These are phyloP conservation scores for Gasterosteus aculeatus DNA, from an alignment of 2,113 vertebrate species.

Conservation along the genomic window DNA sequence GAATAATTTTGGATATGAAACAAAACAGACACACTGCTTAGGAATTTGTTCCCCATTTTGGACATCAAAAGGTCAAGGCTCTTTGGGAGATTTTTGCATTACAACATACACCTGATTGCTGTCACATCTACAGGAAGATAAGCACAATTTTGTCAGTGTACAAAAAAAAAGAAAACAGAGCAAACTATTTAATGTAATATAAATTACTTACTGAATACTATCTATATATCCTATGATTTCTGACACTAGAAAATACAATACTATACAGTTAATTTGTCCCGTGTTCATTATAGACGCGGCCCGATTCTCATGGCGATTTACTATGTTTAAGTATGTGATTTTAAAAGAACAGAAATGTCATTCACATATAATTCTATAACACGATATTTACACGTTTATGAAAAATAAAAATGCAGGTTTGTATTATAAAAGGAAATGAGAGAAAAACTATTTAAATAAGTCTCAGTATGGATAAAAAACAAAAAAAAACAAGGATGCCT, in stretches of 20 bases:
- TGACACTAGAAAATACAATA: slow-evolving; percentile 60
- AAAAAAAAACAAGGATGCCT: slow-evolving; percentile 29
- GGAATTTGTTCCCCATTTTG: slow-evolving; percentile 23
- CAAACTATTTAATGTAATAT: slow-evolving; percentile 25
- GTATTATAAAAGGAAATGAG: slow-evolving; percentile 54
- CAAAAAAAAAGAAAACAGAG: slow-evolving; percentile 56
- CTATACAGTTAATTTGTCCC: slow-evolving; percentile 46
- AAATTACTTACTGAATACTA: slow-evolving; percentile 26
- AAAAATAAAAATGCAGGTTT: slow-evolving; percentile 56
- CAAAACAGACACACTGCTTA: slow-evolving; percentile 57
- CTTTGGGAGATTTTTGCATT: slow-evolving; percentile 34
- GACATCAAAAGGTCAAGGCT: slow-evolving; percentile 46
- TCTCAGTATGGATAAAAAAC: slow-evolving; percentile 39
- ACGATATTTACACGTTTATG: slow-evolving; percentile 67
- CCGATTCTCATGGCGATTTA: slow-evolving; percentile 37
- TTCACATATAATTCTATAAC: slow-evolving; percentile 54
- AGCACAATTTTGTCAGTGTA: slow-evolving; percentile 60
- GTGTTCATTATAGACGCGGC: slow-evolving; percentile 41
- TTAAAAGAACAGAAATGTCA: slow-evolving; percentile 49
- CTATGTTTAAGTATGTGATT: slow-evolving; percentile 32
- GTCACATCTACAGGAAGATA: slow-evolving; percentile 50
- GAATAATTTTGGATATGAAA: slow-evolving; percentile 63
- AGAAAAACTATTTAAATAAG: slow-evolving; percentile 62
- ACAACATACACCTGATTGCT: slow-evolving; percentile 42
- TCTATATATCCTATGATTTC: slow-evolving; percentile 40